Evolutionary conservation across 2,797 vertebrate genomes (phyloP).

Genomic region (Spinus pinus): DNA sequence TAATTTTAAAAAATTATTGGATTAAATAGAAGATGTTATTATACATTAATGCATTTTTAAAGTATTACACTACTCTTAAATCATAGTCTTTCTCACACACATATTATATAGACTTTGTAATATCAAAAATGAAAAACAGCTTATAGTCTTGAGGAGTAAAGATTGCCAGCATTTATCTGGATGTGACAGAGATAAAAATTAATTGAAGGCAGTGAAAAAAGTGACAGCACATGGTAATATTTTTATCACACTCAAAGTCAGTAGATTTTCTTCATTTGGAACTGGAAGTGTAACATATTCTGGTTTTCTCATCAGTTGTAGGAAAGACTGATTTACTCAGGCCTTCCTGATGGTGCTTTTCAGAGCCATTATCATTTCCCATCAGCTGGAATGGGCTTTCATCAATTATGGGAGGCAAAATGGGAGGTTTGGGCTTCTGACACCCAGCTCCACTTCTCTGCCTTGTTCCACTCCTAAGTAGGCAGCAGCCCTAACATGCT

Average conservation of each 20-base stretch:
- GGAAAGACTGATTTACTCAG: not conserved
- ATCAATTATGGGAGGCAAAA: not conserved
- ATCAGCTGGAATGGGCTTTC: not conserved
- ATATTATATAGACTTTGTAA: not conserved
- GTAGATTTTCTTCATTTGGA: conserved; percentile 23
- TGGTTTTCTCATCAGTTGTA: not conserved
- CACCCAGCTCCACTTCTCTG: not conserved
- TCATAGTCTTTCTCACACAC: not conserved
- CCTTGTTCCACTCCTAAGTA: not conserved
- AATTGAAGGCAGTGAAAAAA: conserved; percentile 8
- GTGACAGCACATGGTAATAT: not conserved
- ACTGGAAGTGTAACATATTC: not conserved
- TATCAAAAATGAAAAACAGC: conserved; percentile 29
- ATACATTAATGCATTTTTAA: conserved; percentile 32
- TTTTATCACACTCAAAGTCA: conserved; percentile 1
- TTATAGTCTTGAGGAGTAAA: not conserved
- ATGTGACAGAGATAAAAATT: conserved; percentile 42
- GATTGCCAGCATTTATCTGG: conserved; percentile 48
- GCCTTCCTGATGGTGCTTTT: not conserved
- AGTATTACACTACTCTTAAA: conserved; percentile 23
- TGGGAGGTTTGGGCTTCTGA: not conserved
- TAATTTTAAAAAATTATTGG: conserved; percentile 12
- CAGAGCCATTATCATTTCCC: not conserved
- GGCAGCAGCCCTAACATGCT: not conserved
- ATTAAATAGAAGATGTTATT: conserved; percentile 21